Conservation (phyloP, 2,797 vertebrate species). For the Acanthornis magna region DNA sequence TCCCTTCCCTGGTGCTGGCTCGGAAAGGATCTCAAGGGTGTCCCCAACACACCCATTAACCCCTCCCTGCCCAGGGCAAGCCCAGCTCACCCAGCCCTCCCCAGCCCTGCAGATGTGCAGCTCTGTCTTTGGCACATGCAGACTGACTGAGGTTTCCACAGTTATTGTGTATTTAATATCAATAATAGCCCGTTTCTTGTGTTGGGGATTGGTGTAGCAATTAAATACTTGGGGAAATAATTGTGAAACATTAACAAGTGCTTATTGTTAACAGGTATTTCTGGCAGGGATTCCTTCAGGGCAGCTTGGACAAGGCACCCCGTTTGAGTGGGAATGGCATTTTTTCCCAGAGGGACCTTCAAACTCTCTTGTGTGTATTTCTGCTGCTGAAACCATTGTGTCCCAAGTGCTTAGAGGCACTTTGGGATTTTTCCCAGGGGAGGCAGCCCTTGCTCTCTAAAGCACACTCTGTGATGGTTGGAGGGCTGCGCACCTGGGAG, state of each 20-base stretch:
- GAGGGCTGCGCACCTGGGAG: neutral
- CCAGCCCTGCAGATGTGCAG: neutral
- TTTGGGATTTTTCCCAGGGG: neutral
- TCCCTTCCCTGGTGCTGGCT: neutral
- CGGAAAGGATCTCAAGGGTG: neutral
- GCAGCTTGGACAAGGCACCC: conserved; percentile 22
- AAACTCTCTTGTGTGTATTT: neutral
- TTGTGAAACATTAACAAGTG: conserved; percentile 58
- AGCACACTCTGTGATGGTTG: neutral
- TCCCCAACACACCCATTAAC: neutral
- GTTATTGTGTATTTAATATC: neutral
- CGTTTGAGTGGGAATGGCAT: neutral
- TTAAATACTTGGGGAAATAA: conserved; percentile 58
- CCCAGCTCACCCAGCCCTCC: neutral
- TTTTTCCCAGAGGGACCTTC: conserved; percentile 45
- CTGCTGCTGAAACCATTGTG: neutral
- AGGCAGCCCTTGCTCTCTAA: neutral
- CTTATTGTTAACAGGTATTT: conserved; percentile 68
- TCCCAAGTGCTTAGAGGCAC: neutral
- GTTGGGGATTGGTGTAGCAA: neutral
- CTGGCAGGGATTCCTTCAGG: conserved; percentile 45
- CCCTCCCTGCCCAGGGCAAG: neutral
- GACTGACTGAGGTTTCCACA: neutral
- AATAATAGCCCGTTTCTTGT: neutral
- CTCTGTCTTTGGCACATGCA: neutral